Evolutionary conservation across 2,797 vertebrate species (phyloP).

Genomic region (Enteromius viviparus): DNA sequence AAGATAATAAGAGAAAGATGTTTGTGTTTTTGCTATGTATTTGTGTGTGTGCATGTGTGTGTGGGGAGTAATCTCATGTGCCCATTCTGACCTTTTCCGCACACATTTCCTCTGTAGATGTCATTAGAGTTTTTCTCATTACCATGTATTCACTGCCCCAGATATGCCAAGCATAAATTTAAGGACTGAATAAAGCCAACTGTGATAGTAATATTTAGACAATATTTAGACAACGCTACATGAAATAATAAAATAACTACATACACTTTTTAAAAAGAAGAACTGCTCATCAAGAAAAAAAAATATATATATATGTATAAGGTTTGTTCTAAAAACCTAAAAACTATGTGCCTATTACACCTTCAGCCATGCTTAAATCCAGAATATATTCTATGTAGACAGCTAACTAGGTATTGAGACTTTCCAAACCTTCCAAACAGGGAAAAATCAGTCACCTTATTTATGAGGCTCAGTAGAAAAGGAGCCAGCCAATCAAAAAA

Average conservation of each 20-base stretch:
- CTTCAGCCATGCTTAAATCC: neutral
- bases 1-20: neutral
- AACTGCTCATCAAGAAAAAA: too few species aligned
- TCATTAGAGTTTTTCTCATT: slow-evolving; percentile 73
- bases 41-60: neutral
- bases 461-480: slow-evolving; percentile 19
- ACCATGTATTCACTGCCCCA: slow-evolving; percentile 64
- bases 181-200: slow-evolving; percentile 21
- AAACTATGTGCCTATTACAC: neutral
- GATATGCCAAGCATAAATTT: slow-evolving; percentile 46
- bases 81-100: slow-evolving; percentile 63
- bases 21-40: slow-evolving; percentile 4
- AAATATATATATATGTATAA: too few species aligned
- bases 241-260: neutral
- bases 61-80: slow-evolving; percentile 55
- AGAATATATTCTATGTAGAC: neutral
- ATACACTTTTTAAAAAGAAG: neutral
- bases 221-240: neutral
- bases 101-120: slow-evolving; percentile 68
- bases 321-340: neutral
- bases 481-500: slow-evolving; percentile 7
- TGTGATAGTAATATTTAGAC: slow-evolving; percentile 12
- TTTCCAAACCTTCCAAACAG: neutral
- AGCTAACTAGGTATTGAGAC: neutral
- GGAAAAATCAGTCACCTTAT: slow-evolving; percentile 9